Conservation (phyloP, 2,113 vertebrate species). For the Thermophis baileyi region DNA sequence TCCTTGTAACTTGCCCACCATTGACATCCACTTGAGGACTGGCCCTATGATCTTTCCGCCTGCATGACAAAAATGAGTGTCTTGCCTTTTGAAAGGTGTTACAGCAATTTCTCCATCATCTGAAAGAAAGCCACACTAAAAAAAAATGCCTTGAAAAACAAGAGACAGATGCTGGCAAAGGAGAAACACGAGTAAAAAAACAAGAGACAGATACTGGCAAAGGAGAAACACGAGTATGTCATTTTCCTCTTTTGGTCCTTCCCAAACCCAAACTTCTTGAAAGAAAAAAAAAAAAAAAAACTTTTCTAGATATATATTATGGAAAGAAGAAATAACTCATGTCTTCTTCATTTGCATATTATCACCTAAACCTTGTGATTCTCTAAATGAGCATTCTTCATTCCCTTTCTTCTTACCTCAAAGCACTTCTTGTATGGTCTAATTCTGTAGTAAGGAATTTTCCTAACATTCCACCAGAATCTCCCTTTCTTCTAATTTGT, state of each 20-base stretch:
- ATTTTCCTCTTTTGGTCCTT: not conserved
- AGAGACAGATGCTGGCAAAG: not conserved
- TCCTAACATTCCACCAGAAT: not conserved
- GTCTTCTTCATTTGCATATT: too few species aligned
- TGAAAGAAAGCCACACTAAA: not conserved
- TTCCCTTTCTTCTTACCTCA: too few species aligned
- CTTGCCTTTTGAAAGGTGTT: too few species aligned
- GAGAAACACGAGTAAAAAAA: not conserved
- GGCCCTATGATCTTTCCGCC: not conserved
- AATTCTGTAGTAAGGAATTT: too few species aligned
- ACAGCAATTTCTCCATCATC: not conserved
- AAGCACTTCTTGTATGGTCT: too few species aligned
- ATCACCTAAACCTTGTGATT: too few species aligned
- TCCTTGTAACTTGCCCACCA: not conserved
- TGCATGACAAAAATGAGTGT: too few species aligned
- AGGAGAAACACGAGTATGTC: not conserved
- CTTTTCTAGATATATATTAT: too few species aligned
- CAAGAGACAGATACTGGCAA: not conserved
- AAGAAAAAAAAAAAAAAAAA: too few species aligned
- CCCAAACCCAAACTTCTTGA: too few species aligned
- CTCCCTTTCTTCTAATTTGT: not conserved
- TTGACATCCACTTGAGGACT: not conserved
- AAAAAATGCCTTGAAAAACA: not conserved
- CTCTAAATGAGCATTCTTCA: too few species aligned
- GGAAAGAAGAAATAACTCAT: too few species aligned